Conservation (phyloP, 2,113 vertebrate species). For the Tyrannus savana region DNA sequence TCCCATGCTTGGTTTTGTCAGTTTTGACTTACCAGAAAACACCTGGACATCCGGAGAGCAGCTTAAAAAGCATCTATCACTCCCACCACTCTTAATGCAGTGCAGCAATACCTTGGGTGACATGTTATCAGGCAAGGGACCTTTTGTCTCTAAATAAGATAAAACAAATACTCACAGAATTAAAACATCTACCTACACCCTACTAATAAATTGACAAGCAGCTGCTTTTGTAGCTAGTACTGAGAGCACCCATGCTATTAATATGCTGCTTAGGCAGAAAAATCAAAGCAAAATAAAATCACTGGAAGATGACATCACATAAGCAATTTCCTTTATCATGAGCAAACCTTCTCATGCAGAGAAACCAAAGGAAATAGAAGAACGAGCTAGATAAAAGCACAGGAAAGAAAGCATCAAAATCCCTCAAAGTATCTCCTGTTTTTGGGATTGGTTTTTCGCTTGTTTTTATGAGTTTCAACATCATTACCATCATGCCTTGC, state of each 20-base stretch:
- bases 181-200: not conserved
- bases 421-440: constrained; percentile 97
- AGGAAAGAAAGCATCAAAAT: constrained; percentile 73
- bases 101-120: constrained; percentile 83
- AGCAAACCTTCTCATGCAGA: constrained; percentile 13
- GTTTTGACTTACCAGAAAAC: constrained; percentile 85
- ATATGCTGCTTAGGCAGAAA: not conserved
- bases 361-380: constrained; percentile 47
- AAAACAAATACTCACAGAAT: constrained; percentile 76
- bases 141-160: constrained; percentile 86
- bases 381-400: constrained; percentile 60
- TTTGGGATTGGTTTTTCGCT: constrained; percentile 27
- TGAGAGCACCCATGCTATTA: not conserved
- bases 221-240: not conserved
- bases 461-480: constrained; percentile 59
- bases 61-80: constrained; percentile 89
- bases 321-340: not conserved
- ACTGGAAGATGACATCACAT: not conserved
- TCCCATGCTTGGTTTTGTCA: not conserved
- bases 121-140: constrained; percentile 67
- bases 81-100: constrained; percentile 88
- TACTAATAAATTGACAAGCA: not conserved
- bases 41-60: constrained; percentile 89
- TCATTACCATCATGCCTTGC: not conserved
- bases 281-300: not conserved